Base-by-base conservation (phyloP, 2,797 vertebrate genomes). In the Astyanax mexicanus region DNA sequence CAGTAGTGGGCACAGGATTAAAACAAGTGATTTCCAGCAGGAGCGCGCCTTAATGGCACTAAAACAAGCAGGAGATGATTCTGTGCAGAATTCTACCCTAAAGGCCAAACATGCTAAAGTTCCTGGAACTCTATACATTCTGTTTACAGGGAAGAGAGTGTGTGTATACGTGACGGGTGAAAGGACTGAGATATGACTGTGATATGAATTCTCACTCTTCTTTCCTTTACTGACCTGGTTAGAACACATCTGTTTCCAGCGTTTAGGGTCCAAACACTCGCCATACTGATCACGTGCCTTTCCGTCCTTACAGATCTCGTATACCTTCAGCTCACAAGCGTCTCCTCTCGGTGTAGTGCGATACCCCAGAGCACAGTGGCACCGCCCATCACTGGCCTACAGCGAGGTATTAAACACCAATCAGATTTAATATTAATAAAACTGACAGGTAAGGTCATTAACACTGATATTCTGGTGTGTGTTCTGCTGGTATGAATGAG, bases 201-300 rank as follows among this genome's bases (percentile, higher is more conserved):
- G n/a, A n/a, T 44, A 45, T 61, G 40, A 15, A n/a, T 61, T 51
- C 12, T 29, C 57, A 23, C n/a, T 4, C 23, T 77, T 37, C 49
- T 5, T 44, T 54, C 60, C 35, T 67, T 55, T 13, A 49, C 86
- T 72, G 32, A 97, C 96, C 96, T 98, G 90, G 0, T 89, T 81
- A 51, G 89, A 87, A 75, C 97, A 98, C 82, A 95, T 91, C 13
- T 73, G 88, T n/a, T 32, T 79, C 97, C 97, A 98, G 61, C 92
- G 93, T 10, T 85, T 81, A 78, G 73, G 81, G 82, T 88, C 93
- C 75, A 96, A 74, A 80, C 97, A 98, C 10, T 90, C 80, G 61
- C 96, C 96, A 1, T 96, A 88, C 79, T 97, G 95, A 44, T 93
- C 95, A 0, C 93, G 87, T 17, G 90, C 82, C 72, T 87, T 84